These are phyloP conservation scores for Subacronicta megacephala DNA, from an alignment of 2,888 invertebrate genomes.

Conservation along the genomic window DNA sequence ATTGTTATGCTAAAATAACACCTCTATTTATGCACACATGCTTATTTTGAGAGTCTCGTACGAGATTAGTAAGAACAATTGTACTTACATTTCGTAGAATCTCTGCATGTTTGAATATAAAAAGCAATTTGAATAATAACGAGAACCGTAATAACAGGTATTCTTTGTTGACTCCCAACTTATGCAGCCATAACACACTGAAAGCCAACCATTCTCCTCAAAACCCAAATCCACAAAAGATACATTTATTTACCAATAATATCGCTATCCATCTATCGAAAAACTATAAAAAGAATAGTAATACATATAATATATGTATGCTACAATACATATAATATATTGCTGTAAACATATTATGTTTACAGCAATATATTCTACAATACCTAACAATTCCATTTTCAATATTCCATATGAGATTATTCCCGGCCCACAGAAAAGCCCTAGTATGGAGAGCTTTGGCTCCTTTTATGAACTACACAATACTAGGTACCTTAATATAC, in stretches of 20 bases:
- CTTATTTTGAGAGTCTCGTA: neutral
- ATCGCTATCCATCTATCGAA: slow-evolving; percentile 43
- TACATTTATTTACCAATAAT: slow-evolving; percentile 52
- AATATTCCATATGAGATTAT: slow-evolving; percentile 49
- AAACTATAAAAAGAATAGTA: slow-evolving; percentile 46
- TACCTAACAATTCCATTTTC: slow-evolving; percentile 52
- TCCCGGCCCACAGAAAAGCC: slow-evolving; percentile 14
- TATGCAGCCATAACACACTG: slow-evolving; percentile 36
- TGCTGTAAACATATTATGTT: too few relatives aligned
- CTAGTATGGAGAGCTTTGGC: slow-evolving; percentile 4
- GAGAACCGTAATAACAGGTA: slow-evolving; percentile 24
- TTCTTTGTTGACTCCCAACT: slow-evolving; percentile 27
- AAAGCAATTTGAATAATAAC: slow-evolving; percentile 33
- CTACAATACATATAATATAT: too few relatives aligned
- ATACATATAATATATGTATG: too few relatives aligned
- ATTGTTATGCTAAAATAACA: neutral
- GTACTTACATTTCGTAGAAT: neutral
- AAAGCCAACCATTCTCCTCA: slow-evolving; percentile 20
- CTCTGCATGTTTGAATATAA: slow-evolving; percentile 31
- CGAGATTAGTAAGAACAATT: slow-evolving; percentile 7
- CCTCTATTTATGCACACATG: neutral
- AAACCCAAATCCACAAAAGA: slow-evolving; percentile 30
- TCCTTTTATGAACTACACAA: slow-evolving; percentile 36
- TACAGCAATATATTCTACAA: too few relatives aligned
- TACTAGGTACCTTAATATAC: slow-evolving; percentile 41